Conservation (phyloP, 2,888 invertebrate species). For the Diloba caeruleocephala region DNA sequence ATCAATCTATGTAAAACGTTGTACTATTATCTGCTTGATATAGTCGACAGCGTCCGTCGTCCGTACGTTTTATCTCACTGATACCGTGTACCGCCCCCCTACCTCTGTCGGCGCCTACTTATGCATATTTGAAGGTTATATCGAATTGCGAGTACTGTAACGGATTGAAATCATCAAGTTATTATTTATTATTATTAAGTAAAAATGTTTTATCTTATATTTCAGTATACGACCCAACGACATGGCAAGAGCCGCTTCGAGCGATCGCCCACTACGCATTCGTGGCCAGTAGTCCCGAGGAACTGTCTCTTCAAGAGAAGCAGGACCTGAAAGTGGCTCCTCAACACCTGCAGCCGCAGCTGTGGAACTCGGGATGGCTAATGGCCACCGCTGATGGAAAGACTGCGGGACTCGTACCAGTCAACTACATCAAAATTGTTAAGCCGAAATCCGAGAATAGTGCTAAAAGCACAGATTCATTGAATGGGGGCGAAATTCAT, state of each 20-base stretch:
- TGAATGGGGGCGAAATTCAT: too few species aligned
- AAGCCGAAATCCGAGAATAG: conserved; percentile 59
- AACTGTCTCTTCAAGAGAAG: conserved; percentile 93
- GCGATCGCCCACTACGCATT: conserved; percentile 94
- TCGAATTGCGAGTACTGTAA: too few species aligned
- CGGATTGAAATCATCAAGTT: too few species aligned
- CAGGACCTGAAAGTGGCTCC: conserved; percentile 95
- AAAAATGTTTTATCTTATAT: conserved; percentile 2
- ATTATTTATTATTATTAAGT: too few species aligned
- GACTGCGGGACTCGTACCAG: conserved; percentile 90
- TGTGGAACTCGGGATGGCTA: conserved; percentile 92
- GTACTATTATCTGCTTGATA: too few species aligned
- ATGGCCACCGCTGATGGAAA: conserved; percentile 90
- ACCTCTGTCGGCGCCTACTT: too few species aligned
- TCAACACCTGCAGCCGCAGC: conserved; percentile 92
- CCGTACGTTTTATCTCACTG: too few species aligned
- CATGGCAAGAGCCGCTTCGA: conserved; percentile 91
- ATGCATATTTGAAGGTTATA: too few species aligned
- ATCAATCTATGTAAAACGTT: too few species aligned
- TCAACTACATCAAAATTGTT: conserved; percentile 88
- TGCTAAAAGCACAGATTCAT: too few species aligned
- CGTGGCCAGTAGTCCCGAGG: conserved; percentile 91
- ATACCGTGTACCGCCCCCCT: too few species aligned
- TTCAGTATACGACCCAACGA: conserved; percentile 90
- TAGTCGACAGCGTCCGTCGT: too few species aligned